phyloP scores from a whole-genome alignment of 2,888 invertebrate species.

The Crossocerus cetratus region DNA sequence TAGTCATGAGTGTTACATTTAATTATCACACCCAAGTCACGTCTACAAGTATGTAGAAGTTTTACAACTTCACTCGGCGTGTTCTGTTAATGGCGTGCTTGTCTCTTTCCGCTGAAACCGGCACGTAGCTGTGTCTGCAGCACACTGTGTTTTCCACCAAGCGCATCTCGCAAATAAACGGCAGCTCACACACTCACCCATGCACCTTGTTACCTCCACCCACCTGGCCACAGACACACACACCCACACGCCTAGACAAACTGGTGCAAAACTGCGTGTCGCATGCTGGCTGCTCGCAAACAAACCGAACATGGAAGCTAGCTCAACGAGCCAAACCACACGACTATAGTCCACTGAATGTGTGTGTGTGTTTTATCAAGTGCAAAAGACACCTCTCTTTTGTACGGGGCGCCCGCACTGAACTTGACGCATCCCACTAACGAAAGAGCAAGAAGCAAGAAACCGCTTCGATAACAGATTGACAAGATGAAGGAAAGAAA shows the following conservation, averaged over 20 bases:
- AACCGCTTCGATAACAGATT: no score
- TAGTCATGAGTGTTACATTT: no score
- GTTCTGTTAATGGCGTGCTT: neutral
- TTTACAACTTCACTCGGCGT: no score
- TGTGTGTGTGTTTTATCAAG: conserved; percentile 25
- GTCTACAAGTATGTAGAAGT: no score
- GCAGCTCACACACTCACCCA: conserved; percentile 11
- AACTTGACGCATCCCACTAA: conserved; percentile 30
- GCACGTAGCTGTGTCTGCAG: conserved; percentile 31
- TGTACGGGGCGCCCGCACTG: conserved; percentile 72
- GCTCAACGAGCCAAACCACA: conserved; percentile 44
- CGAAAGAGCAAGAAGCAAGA: neutral
- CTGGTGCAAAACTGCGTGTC: conserved; percentile 62
- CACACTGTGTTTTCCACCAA: conserved; percentile 9
- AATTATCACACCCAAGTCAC: no score
- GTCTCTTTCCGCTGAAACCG: conserved; percentile 7
- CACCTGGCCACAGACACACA: neutral
- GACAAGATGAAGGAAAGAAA: no score
- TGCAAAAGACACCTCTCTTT: conserved; percentile 47
- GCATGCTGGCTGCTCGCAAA: conserved; percentile 72
- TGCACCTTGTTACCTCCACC: no score
- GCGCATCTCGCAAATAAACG: conserved; percentile 23
- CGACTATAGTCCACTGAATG: conserved; percentile 27
- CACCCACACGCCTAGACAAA: conserved; percentile 18
- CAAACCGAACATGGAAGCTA: conserved; percentile 23